phyloP scores from a whole-genome alignment of 1,140 invertebrate genomes.

The Drosophila fuyamai region DNA sequence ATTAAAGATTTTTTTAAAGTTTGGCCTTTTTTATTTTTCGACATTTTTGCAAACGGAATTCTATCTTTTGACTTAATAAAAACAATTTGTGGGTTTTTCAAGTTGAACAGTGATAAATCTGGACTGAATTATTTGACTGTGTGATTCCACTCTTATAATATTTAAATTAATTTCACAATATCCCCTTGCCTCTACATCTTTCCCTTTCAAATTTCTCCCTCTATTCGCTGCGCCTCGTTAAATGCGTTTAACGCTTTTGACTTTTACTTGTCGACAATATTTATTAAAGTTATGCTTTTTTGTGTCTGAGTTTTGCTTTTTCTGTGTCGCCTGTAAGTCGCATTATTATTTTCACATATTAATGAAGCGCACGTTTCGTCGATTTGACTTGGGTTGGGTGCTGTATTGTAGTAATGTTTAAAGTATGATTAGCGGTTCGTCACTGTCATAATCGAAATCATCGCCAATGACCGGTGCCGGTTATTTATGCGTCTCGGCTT shows the following conservation, averaged over 20 bases:
- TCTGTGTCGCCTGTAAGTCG: conserved; percentile 17
- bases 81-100: too few relatives aligned
- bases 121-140: neutral
- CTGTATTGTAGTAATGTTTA: conserved; percentile 65
- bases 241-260: conserved; percentile 40
- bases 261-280: conserved; percentile 48
- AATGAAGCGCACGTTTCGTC: conserved; percentile 69
- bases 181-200: neutral
- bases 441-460: conserved; percentile 56
- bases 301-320: conserved; percentile 14
- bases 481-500: conserved; percentile 57
- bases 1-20: neutral
- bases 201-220: neutral
- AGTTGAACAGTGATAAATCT: neutral
- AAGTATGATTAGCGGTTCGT: conserved; percentile 78
- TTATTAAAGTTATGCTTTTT: conserved; percentile 35
- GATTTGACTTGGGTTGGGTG: conserved; percentile 34
- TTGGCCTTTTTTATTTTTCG: neutral
- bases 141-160: conserved; percentile 8
- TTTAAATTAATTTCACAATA: conserved; percentile 12
- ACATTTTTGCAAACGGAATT: neutral
- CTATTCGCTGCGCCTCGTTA: conserved; percentile 62
- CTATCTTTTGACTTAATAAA: too few relatives aligned
- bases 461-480: conserved; percentile 17
- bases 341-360: conserved; percentile 79